phyloP scores from a whole-genome alignment of 2,113 vertebrate species.

The Lophotis ruficrista region DNA sequence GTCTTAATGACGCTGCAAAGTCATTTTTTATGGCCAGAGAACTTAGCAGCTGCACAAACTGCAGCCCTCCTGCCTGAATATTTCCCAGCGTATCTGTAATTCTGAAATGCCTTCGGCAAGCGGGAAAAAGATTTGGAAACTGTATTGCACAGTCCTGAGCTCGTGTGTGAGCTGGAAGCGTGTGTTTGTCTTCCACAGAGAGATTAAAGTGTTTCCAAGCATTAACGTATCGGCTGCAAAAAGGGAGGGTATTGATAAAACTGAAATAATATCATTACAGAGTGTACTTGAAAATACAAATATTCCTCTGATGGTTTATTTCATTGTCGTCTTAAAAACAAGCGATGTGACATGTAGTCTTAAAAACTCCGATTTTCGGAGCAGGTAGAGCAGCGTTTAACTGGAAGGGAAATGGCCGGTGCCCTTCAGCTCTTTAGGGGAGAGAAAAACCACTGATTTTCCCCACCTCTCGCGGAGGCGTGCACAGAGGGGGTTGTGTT shows the following conservation, averaged over 20 bases:
- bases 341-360: too few species aligned
- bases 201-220: not conserved
- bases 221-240: not conserved
- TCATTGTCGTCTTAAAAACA: not conserved
- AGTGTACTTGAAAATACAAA: not conserved
- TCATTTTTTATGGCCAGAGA: not conserved
- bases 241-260: not conserved
- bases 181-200: not conserved
- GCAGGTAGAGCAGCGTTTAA: not conserved
- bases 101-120: not conserved
- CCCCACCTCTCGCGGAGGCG: fast-evolving
- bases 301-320: not conserved
- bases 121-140: not conserved
- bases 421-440: fast-evolving
- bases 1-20: not conserved
- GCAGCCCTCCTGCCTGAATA: not conserved
- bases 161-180: not conserved
- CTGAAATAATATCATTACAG: not conserved
- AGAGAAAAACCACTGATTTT: fast-evolving
- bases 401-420: not conserved
- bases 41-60: not conserved
- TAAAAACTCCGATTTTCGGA: not conserved
- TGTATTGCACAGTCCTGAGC: not conserved
- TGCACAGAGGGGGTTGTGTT: not conserved
- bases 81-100: not conserved